These are phyloP conservation scores for Thereva nobilitata DNA, from an alignment of 2,888 invertebrate species.

Conservation along the genomic window DNA sequence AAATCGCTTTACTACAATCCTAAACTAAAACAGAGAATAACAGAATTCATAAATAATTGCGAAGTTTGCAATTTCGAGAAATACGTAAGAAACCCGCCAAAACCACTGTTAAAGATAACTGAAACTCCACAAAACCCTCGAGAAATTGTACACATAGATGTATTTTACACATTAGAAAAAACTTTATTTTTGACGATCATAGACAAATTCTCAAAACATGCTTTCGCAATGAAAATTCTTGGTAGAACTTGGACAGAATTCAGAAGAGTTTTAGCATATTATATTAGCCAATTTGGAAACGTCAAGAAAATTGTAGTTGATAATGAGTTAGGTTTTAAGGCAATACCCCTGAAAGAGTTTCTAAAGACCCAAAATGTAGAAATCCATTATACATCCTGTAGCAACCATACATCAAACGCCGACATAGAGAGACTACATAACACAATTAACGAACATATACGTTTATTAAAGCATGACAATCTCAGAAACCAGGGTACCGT, in stretches of 20 bases:
- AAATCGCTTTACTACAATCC: slow-evolving; percentile 41
- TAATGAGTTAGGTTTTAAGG: slow-evolving; percentile 43
- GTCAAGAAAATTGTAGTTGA: slow-evolving; percentile 40
- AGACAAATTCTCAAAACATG: slow-evolving; percentile 45
- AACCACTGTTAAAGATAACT: slow-evolving; percentile 11
- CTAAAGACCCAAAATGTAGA: slow-evolving; percentile 36
- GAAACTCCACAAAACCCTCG: slow-evolving; percentile 44
- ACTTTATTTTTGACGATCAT: slow-evolving; percentile 43
- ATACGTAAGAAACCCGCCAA: slow-evolving; percentile 42
- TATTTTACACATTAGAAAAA: slow-evolving; percentile 42
- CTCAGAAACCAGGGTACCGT: slow-evolving; percentile 28
- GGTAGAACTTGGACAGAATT: slow-evolving; percentile 42
- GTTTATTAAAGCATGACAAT: slow-evolving; percentile 42
- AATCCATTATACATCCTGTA: slow-evolving; percentile 42
- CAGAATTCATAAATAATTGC: too few relatives aligned
- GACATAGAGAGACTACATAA: slow-evolving; percentile 42
- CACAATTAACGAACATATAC: slow-evolving; percentile 43
- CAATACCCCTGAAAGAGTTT: slow-evolving; percentile 41
- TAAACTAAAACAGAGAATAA: too few relatives aligned
- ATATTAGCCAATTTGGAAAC: slow-evolving; percentile 39
- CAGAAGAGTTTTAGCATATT: slow-evolving; percentile 38
- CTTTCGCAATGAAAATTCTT: slow-evolving; percentile 41
- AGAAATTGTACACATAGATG: slow-evolving; percentile 45
- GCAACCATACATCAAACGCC: slow-evolving; percentile 41
- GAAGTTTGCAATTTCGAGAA: slow-evolving; percentile 37